Evolutionary conservation across 2,888 invertebrate species (phyloP), one percentile per base, ranked within the genome.

Genomic region (Melinaea marsaeus): DNA sequence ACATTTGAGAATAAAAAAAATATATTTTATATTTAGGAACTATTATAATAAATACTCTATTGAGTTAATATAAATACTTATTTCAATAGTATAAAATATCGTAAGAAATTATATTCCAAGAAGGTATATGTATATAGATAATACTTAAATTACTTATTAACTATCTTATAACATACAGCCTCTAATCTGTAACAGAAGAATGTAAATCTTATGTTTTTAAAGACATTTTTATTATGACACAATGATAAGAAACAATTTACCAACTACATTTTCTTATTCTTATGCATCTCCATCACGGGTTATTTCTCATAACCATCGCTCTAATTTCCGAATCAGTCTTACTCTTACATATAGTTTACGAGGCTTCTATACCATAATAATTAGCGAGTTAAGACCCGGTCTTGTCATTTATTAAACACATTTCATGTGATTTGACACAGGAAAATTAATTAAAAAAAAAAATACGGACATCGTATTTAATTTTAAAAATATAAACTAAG

Each of bases 301-400:
- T 22, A 42, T 11, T 4, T 42, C 11, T 51, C 51, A 32, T 51
- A 51, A 51, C 51, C 51, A 4, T 51, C 32, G 32, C 32, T 51
- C 32, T 51, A 51, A 51, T 51, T 61, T 62, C 51, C 60, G 55
- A 57, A 58, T 67, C 66, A 67, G 66, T 67, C 66, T 67, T 67
- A 58, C 59, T 64, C 64, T 62, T 42, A 42, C 42, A 42, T 9
- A 42, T 42, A 42, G 7, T 42, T 42, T 55, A 48, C 60, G 62
- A 64, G 64, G 62, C 64, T 58, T 56, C 58, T 51, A 51, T 32
- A 51, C 51, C 51, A 51, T 32, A 9, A 11, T 51, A 51, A 51
- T 51, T 51, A 11, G 22, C 7, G 9, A 51, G 51, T 51, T 32
- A 51, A 51, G 51, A 32, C 9, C 7, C 6, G 32, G 32, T 22